phyloP scores from a whole-genome alignment of 1,140 invertebrate genomes.

The Trichonephila clavata region DNA sequence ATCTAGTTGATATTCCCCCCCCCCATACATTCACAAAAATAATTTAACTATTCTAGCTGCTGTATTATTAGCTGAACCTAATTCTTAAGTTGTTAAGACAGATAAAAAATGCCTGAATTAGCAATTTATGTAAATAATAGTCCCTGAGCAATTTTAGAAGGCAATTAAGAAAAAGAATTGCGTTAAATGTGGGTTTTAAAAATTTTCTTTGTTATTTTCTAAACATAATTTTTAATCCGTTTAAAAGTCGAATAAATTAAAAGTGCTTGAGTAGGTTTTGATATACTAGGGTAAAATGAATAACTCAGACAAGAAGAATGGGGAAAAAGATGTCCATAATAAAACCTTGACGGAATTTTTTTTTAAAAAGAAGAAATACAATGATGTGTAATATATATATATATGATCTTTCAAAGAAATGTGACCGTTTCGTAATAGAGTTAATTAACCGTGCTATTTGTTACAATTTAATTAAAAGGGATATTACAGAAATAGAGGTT shows the following conservation, averaged over 20 bases:
- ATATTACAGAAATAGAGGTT: background rate
- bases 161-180: too few species aligned
- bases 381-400: background rate
- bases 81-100: too few species aligned
- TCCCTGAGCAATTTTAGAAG: too few species aligned
- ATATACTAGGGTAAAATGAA: background rate
- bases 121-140: too few species aligned
- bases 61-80: too few species aligned
- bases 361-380: background rate
- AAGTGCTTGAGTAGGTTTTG: background rate
- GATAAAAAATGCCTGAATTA: too few species aligned
- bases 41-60: too few species aligned
- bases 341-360: background rate
- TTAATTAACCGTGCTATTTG: slow-evolving; percentile 57
- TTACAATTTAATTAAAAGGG: slow-evolving; percentile 59
- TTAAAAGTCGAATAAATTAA: background rate
- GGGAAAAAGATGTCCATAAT: background rate
- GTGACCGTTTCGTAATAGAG: slow-evolving; percentile 1
- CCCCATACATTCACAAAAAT: too few species aligned
- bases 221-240: background rate
- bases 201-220: too few species aligned
- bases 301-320: background rate
- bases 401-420: background rate
- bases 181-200: too few species aligned
- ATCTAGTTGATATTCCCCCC: too few species aligned